Base-by-base conservation (phyloP, 1,140 invertebrate genomes). In the Pogonomyrmex californicus region DNA sequence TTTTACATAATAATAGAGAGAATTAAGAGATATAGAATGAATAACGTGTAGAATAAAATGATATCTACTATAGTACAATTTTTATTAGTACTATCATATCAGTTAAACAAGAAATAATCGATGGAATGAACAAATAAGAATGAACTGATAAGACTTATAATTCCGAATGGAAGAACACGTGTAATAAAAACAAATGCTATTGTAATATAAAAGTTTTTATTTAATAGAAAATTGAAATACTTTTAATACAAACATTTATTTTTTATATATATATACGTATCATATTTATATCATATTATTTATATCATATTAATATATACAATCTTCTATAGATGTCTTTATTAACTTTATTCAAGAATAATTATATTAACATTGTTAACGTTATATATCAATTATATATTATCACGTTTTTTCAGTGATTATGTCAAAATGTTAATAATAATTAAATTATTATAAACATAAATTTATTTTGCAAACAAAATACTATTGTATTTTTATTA, bases 21-120 rank as follows among this genome's bases (percentile, higher is more conserved):
- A 76, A 60, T 17, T 9, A 9, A 41, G 38, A 30, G 23, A 17
- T n/a, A 44, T 17, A 36, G 41, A 77, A 77, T 62, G 12, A 4
- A 9, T 38, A 51, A 54, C n/a, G 54, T 17, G n/a, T 66, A 79
- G n/a, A 66, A 36, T 38, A 2, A 78, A 65, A 51, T 47, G 12
- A 23, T 60, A 76, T 60, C 7, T 60, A 14, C n/a, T 58, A 14
- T 41, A 63, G 17, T 36, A 14, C 4, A 63, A 62, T 5, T 30
- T 14, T 3, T 36, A 30, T 3, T 36, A 30, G 0, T 77, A 36
- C 12, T 62, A 62, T 62, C 4, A 38, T 66, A 66, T 66, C 3
- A 6, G n/a, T 79, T 54, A 38, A 66, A 65, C 7, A 5, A 12
- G 2, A 65, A 38, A 66, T 44, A 66, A 65, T 47, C 6, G 3